These are phyloP conservation scores for Pachycephala philippinensis DNA, from an alignment of 2,113 vertebrate species.

Conservation along the genomic window DNA sequence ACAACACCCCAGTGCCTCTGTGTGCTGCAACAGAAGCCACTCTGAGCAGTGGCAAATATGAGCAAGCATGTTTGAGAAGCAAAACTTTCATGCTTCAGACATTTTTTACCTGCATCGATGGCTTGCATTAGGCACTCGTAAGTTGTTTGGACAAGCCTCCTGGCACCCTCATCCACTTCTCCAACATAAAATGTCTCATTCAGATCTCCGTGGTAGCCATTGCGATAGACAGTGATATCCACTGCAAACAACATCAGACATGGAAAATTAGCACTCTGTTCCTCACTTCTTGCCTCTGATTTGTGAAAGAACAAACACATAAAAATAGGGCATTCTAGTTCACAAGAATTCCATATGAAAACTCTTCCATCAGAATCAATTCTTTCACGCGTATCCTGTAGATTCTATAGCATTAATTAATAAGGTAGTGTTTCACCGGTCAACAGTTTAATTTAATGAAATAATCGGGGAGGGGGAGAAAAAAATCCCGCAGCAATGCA, in stretches of 20 bases:
- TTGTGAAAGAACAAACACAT: neutral
- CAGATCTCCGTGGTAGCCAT: conserved; percentile 96
- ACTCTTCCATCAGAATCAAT: neutral
- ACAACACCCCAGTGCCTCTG: neutral
- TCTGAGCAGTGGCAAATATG: neutral
- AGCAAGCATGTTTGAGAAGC: neutral
- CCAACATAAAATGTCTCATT: conserved; percentile 97
- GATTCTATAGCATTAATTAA: neutral
- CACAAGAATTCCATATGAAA: neutral
- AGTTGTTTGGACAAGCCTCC: conserved; percentile 91
- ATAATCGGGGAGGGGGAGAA: neutral
- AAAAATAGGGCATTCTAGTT: neutral
- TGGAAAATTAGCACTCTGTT: neutral
- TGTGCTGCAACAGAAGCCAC: neutral
- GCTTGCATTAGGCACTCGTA: conserved; percentile 99
- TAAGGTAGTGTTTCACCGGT: neutral
- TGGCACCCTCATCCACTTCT: conserved; percentile 90
- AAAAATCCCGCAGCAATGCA: neutral
- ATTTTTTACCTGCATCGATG: conserved; percentile 86
- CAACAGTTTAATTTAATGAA: neutral
- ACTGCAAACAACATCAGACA: conserved; percentile 72
- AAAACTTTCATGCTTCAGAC: neutral
- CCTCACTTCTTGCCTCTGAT: neutral
- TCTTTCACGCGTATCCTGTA: neutral
- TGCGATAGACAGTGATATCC: conserved; percentile 97